Conservation (phyloP, 2,888 invertebrate genomes). For the Sphecodes monilicornis region DNA sequence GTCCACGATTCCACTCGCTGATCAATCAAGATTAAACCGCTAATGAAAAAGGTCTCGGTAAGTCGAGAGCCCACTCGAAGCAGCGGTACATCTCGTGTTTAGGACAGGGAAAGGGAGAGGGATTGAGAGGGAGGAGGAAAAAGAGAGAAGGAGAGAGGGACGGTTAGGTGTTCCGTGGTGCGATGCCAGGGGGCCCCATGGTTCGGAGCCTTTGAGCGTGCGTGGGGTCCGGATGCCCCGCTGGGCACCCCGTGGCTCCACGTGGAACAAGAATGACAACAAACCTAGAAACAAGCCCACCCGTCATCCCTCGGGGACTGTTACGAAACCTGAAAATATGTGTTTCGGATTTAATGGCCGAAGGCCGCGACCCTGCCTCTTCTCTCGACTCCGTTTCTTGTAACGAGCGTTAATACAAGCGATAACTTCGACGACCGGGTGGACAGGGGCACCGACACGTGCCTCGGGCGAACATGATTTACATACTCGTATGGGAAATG, state of each 20-base stretch:
- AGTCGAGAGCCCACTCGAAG: background rate
- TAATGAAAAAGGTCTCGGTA: constrained; percentile 36
- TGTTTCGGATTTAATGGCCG: constrained; percentile 55
- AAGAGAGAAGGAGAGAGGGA: constrained; percentile 20
- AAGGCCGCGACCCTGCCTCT: constrained; percentile 55
- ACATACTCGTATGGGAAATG: constrained; percentile 60
- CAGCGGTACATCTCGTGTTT: background rate
- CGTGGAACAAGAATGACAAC: constrained; percentile 76
- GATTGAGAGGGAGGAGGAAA: constrained; percentile 22
- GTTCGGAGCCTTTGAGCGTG: constrained; percentile 76
- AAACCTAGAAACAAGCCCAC: constrained; percentile 73
- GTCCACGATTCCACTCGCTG: constrained; percentile 24
- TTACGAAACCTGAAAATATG: constrained; percentile 62
- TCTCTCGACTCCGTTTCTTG: constrained; percentile 36
- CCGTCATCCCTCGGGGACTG: constrained; percentile 56
- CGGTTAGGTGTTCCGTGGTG: constrained; percentile 39
- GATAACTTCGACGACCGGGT: constrained; percentile 52
- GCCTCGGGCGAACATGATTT: constrained; percentile 63
- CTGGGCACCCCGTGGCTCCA: constrained; percentile 68
- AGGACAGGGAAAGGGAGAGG: constrained; percentile 19
- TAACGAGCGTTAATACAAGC: constrained; percentile 58
- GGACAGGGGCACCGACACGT: constrained; percentile 52
- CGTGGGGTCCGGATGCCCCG: constrained; percentile 75
- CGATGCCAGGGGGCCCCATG: constrained; percentile 45
- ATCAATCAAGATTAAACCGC: constrained; percentile 65